Evolutionary conservation across 2,113 vertebrate species (phyloP).

Genomic region (Benitochromis conjunctus): DNA sequence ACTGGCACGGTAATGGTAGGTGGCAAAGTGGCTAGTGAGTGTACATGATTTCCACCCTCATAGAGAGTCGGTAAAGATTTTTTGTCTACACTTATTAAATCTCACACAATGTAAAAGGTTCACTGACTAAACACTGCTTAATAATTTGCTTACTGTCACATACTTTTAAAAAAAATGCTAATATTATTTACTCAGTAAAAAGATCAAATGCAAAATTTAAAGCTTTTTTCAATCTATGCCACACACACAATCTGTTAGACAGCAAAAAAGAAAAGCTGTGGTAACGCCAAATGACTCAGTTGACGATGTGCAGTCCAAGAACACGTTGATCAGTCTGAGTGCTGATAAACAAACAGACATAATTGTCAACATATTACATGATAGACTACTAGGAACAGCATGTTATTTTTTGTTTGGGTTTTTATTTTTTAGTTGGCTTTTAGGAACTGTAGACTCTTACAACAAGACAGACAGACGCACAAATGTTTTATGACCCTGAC

Average conservation of each 20-base stretch:
- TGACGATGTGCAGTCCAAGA: not conserved
- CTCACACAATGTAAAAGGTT: not conserved
- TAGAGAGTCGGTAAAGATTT: not conserved
- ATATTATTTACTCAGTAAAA: not conserved
- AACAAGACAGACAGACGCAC: slow-evolving; percentile 5
- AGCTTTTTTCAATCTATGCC: not conserved
- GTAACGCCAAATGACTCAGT: not conserved
- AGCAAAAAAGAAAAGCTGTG: not conserved
- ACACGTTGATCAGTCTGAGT: not conserved
- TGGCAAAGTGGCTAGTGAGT: not conserved
- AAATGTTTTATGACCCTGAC: slow-evolving; percentile 7
- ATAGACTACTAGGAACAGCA: not conserved
- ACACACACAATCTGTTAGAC: not conserved
- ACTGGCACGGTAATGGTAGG: not conserved
- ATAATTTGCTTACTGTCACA: not conserved
- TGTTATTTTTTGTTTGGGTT: not conserved
- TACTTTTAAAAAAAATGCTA: not conserved
- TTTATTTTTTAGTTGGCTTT: not conserved
- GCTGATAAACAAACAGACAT: not conserved
- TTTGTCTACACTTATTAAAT: not conserved
- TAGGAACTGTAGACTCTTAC: not conserved
- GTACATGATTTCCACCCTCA: not conserved
- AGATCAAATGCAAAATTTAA: not conserved
- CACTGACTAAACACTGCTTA: not conserved
- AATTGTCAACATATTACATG: not conserved